phyloP scores from a whole-genome alignment of 2,113 vertebrate species.

The Brevimyrus niger region DNA sequence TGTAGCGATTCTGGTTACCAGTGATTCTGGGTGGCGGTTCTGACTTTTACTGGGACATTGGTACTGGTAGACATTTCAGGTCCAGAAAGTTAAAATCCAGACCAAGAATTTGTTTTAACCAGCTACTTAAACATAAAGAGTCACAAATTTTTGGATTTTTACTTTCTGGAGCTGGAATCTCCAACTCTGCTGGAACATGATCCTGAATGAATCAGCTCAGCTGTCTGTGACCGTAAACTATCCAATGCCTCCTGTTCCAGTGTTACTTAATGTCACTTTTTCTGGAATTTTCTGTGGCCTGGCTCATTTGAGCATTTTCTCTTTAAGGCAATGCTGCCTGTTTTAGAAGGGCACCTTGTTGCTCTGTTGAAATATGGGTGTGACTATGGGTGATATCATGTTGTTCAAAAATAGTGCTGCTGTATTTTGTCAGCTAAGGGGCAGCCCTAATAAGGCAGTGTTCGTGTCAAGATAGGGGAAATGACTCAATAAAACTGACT shows the following conservation, averaged over 20 bases:
- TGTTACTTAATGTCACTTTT: background rate
- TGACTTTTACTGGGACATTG: background rate
- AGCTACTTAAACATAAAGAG: background rate
- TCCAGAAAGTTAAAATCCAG: background rate
- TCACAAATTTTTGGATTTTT: background rate
- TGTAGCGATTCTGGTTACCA: background rate
- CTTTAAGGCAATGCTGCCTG: background rate
- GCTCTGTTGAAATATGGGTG: background rate
- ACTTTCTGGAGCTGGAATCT: background rate
- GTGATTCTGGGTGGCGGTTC: background rate
- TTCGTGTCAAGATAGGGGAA: background rate
- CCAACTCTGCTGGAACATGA: background rate
- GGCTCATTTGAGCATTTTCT: background rate
- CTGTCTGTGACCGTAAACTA: background rate
- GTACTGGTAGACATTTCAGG: background rate
- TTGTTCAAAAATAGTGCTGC: background rate
- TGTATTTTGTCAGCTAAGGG: background rate
- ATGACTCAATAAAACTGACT: background rate
- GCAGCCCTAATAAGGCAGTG: background rate
- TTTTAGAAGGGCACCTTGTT: background rate
- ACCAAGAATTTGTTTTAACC: background rate
- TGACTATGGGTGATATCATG: background rate
- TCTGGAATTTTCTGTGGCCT: background rate
- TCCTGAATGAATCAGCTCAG: background rate
- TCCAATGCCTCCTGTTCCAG: background rate